Conservation (phyloP, 2,797 vertebrate species). For the Ctenopoma multispine region DNA sequence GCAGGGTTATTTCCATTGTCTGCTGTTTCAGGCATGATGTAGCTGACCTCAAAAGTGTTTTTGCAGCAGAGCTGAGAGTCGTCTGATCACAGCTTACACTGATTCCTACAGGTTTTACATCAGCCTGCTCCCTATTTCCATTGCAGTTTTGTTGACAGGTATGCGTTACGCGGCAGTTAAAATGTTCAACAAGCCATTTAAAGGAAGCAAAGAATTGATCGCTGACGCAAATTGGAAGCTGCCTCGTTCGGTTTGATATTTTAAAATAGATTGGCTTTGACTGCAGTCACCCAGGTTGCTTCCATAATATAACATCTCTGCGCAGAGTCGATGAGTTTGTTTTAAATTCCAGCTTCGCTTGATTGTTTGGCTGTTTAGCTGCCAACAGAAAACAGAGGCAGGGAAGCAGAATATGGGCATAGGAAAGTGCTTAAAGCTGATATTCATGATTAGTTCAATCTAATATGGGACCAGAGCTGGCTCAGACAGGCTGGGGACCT, state of each 20-base stretch:
- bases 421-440: slow-evolving; percentile 4
- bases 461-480: not conserved
- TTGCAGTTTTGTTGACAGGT: slow-evolving; percentile 19
- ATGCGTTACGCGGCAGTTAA: slow-evolving; percentile 14
- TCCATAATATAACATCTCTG: slow-evolving; percentile 7
- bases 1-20: slow-evolving; percentile 36
- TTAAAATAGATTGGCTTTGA: slow-evolving; percentile 10
- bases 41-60: slow-evolving; percentile 33
- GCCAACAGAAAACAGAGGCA: slow-evolving; percentile 18
- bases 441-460: slow-evolving; percentile 20
- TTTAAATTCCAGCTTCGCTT: slow-evolving; percentile 40
- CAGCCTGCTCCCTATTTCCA: slow-evolving; percentile 11
- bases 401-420: slow-evolving; percentile 4
- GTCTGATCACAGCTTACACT: slow-evolving; percentile 39
- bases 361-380: slow-evolving; percentile 20
- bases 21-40: slow-evolving; percentile 14
- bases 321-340: slow-evolving; percentile 27
- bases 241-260: slow-evolving; percentile 23
- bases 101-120: slow-evolving; percentile 40
- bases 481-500: not conserved
- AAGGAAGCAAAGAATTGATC: slow-evolving; percentile 24
- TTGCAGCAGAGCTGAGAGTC: not conserved
- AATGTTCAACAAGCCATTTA: slow-evolving; percentile 34
- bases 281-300: slow-evolving; percentile 25
- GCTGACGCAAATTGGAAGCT: slow-evolving; percentile 10